phyloP scores from a whole-genome alignment of 2,797 vertebrate species.

The Philypnodon macrostomus region DNA sequence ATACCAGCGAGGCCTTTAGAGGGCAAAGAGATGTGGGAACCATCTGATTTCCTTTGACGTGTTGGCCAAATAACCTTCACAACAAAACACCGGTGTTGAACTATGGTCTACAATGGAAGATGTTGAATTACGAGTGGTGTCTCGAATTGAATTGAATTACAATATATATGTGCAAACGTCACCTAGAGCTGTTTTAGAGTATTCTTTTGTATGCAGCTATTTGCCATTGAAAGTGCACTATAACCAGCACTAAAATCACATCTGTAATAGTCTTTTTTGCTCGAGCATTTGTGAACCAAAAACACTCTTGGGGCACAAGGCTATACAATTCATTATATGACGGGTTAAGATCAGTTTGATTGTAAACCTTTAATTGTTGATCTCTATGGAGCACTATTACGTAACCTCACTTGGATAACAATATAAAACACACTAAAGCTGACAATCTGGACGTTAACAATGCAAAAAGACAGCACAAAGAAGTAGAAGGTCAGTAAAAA shows the following conservation, averaged over 20 bases:
- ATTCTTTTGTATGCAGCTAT: too few species aligned
- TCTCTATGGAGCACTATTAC: slow-evolving; percentile 10
- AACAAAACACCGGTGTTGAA: slow-evolving; percentile 53
- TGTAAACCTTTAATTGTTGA: not conserved
- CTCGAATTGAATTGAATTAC: too few species aligned
- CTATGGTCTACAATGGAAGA: slow-evolving; percentile 29
- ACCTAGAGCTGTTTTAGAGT: too few species aligned
- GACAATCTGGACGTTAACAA: slow-evolving; percentile 25
- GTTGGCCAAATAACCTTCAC: slow-evolving; percentile 66
- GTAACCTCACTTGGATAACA: slow-evolving; percentile 7
- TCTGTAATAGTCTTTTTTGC: too few species aligned
- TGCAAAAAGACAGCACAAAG: slow-evolving; percentile 6
- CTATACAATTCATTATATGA: too few species aligned
- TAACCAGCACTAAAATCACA: too few species aligned
- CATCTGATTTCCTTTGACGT: slow-evolving; percentile 69
- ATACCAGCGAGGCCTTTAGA: slow-evolving; percentile 51
- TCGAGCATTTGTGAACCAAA: too few species aligned
- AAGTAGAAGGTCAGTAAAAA: slow-evolving; percentile 35
- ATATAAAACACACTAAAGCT: slow-evolving; percentile 9
- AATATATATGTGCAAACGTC: too few species aligned
- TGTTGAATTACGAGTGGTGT: slow-evolving; percentile 10
- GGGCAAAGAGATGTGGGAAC: slow-evolving; percentile 65
- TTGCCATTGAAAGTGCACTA: too few species aligned
- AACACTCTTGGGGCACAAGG: too few species aligned
- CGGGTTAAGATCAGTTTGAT: too few species aligned